phyloP scores from a whole-genome alignment of 1,140 invertebrate species.

The Euwallacea similis region DNA sequence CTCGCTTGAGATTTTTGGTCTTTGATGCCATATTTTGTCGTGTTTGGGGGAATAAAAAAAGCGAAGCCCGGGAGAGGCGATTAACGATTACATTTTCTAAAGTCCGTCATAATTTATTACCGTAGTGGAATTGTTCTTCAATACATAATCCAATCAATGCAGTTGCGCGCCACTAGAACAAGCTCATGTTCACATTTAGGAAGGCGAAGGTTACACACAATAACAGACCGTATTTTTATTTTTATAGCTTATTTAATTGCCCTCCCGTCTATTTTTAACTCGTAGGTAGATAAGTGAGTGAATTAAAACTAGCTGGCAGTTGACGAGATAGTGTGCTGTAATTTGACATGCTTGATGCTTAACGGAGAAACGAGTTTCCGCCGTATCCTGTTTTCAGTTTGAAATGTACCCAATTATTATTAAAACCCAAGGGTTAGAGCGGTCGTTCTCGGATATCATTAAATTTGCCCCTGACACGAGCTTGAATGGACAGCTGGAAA shows the following conservation, averaged over 20 bases:
- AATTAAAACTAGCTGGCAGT: constrained; percentile 9
- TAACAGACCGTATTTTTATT: constrained; percentile 22
- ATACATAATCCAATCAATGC: too few species aligned
- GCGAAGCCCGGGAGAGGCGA: too few species aligned
- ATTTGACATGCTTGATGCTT: background rate
- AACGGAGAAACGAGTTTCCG: background rate
- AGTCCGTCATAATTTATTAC: too few species aligned
- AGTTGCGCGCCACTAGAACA: background rate
- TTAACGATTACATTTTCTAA: too few species aligned
- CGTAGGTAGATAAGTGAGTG: constrained; percentile 21
- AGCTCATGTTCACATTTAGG: constrained; percentile 2
- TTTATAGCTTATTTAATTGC: constrained; percentile 28
- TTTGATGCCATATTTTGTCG: too few species aligned
- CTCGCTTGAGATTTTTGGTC: background rate
- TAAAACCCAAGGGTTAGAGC: background rate
- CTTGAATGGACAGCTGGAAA: background rate
- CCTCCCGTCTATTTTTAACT: constrained; percentile 18
- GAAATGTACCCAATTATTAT: background rate
- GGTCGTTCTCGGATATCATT: too few species aligned
- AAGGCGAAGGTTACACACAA: constrained; percentile 23
- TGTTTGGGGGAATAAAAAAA: too few species aligned
- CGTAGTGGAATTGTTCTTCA: too few species aligned
- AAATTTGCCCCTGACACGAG: too few species aligned
- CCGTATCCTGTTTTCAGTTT: background rate
- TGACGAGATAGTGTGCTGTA: background rate